Percentiles rank a stretch among this genome's conserved stretches.
Evolutionary conservation across 2,888 invertebrate species (phyloP).

Genomic region (Nysson spinosus): DNA sequence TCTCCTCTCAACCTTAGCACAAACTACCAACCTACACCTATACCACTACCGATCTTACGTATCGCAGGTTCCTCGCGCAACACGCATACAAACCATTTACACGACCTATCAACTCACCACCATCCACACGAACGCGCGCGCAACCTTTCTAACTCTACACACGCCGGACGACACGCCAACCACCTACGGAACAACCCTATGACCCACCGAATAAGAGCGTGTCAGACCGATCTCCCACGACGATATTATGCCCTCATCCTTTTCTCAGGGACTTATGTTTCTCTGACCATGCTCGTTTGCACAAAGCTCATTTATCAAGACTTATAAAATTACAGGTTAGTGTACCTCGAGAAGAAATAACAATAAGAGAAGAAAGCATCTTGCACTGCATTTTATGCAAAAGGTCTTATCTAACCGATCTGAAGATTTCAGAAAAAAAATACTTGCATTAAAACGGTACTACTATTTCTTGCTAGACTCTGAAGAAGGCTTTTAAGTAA

Average conservation of each 20-base stretch:
- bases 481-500: too few species aligned
- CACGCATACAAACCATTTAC: slow-evolving; percentile 15
- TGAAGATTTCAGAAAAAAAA: too few species aligned
- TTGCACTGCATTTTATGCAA: background rate
- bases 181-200: slow-evolving; percentile 53
- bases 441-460: too few species aligned
- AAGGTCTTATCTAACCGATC: too few species aligned
- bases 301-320: background rate
- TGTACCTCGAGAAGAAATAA: background rate
- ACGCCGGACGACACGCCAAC: slow-evolving; percentile 46
- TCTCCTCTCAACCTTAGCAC: slow-evolving; percentile 62
- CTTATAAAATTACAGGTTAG: background rate
- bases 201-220: slow-evolving; percentile 46
- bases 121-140: slow-evolving; percentile 38
- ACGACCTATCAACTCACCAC: slow-evolving; percentile 21
- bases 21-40: slow-evolving; percentile 64
- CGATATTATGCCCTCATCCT: background rate
- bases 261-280: background rate
- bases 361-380: background rate
- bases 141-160: slow-evolving; percentile 41
- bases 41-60: slow-evolving; percentile 32
- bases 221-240: slow-evolving; percentile 15
- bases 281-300: too few species aligned
- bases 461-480: too few species aligned
- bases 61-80: slow-evolving; percentile 14